Evolutionary conservation across 30 jellyfish, hydroid and myxozoan species (phyloP), one percentile per base, ranked within the genome.

Genomic region (Catostylus mosaicus): DNA sequence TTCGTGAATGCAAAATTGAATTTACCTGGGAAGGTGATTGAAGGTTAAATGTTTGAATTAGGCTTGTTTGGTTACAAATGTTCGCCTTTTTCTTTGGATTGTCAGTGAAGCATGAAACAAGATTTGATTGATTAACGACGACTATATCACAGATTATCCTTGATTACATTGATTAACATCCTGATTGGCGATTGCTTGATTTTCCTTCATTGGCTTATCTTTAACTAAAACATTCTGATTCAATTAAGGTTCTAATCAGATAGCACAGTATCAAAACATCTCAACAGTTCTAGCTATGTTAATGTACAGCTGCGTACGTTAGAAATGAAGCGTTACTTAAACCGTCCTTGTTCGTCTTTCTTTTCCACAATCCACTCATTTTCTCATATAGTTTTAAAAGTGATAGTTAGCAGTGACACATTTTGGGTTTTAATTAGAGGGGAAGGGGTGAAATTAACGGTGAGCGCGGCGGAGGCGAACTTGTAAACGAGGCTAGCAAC

Each of bases 51-150:
- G 2, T 18, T 9, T 27, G 14, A 40, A 40, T 14, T 40, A 40
- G 54, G 14, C 14, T 40, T 50, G 19, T 50, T 9, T 50, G 14
- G 63, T 27, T 50, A 50, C 63, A 50, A 5, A 5, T 14, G 54
- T 40, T 40, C 54, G 14, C 20, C 27, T 50, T 50, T 23, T 27
- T 50, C 26, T 4, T 4, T 10, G 63, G 20, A 50, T 50, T 23
- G 27, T 50, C 24, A 37, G 45, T 68, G 80, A 24, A 68, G 80
- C 64, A 19, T 64, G 36, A 68, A 68, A 68, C 80, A 68, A 24
- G 80, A 68, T 68, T 0, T 34, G 11, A 12, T 10, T 35, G 80
- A 59, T 59, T 59, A 16, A 37, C 40, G 3, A 20, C 19, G 67
- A 52, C 19, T 7, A 52, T 10, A 59, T 59, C 38, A 23, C 7